phyloP scores from a whole-genome alignment of 2,888 invertebrate species.

The Brachyopa scutellaris region DNA sequence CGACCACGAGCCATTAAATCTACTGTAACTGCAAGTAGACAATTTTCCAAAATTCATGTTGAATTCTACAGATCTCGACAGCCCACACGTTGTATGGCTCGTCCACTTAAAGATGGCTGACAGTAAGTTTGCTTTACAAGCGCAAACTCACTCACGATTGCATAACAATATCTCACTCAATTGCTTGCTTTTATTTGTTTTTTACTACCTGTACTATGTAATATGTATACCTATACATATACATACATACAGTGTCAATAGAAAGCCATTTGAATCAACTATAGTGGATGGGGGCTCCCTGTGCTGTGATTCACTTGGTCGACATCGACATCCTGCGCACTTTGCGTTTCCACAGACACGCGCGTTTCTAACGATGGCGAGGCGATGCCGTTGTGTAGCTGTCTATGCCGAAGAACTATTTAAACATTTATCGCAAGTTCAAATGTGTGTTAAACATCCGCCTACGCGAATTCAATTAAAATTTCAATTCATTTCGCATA shows the following conservation, averaged over 20 bases:
- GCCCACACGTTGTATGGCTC: conserved; percentile 36
- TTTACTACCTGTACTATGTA: no score
- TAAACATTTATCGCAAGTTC: conserved; percentile 70
- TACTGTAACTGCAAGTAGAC: neutral
- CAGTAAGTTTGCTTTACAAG: conserved; percentile 25
- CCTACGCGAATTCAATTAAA: conserved; percentile 70
- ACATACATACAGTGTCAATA: no score
- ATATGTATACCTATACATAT: neutral
- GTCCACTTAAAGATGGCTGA: conserved; percentile 29
- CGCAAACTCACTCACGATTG: conserved; percentile 46
- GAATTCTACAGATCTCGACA: conserved; percentile 22
- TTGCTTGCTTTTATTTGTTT: conserved; percentile 24
- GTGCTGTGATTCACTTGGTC: conserved; percentile 51
- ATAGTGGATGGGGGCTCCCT: conserved; percentile 13
- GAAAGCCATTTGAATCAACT: conserved; percentile 27
- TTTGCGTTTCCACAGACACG: conserved; percentile 41
- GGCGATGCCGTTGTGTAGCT: conserved; percentile 26
- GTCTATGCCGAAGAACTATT: conserved; percentile 62
- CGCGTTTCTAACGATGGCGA: conserved; percentile 19
- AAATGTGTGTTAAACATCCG: conserved; percentile 66
- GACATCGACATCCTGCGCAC: conserved; percentile 54
- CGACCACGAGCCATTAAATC: conserved; percentile 12
- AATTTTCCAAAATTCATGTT: conserved; percentile 11
- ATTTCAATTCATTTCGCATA: conserved; percentile 72
- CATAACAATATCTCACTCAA: conserved; percentile 57